Evolutionary conservation across 2,113 vertebrate species (phyloP), one percentile per base, ranked within the genome.

Genomic region (Thamnaconus septentrionalis): DNA sequence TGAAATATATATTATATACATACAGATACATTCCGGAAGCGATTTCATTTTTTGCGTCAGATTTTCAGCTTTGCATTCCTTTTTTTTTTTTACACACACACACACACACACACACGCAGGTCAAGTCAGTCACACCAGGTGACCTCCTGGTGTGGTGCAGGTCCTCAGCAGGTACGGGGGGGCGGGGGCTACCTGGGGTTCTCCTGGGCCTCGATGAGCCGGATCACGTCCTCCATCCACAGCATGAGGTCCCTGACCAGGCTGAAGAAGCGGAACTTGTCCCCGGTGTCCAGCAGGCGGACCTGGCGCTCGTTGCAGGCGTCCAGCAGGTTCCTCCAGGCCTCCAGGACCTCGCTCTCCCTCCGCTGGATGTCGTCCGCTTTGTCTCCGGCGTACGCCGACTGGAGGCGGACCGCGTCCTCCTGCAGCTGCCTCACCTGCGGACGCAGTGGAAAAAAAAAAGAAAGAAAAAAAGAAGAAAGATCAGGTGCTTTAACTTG

Each of bases 261-360:
- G 92, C 94, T 98, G 89, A 98, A 96, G 85, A 98, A 98, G 40
- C 96, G 93, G 93, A 98, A 98, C 81, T 98, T 98, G 90, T 98
- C 97, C 2, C 95, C 95, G 0, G 96, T 97, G 78, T 98, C 95
- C 4, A 96, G 92, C 67, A 98, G 91, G 9, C 93, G 90, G 0
- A 93, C 82, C 67, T 96, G 78, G 59, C 97, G 95, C 3, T 91
- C 94, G 42, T 98, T 94, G 0, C 95, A 96, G 54, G 96, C 94
- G 7, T 97, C 95, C 82, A 98, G 69, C 54, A 98, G 93, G 0
- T 86, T 75, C 72, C 94, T 93, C 97, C 97, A 98, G 0, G 95
- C 94, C 79, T 97, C 95, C 40, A 98, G 86, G 9, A 98, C 96
- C 69, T 98, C 97, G 0, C 92, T 91, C 83, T 98, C 97, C 5